Evolutionary conservation across 2,888 invertebrate species (phyloP), one percentile per base, ranked within the genome.

Genomic region (Dascillus cervinus): DNA sequence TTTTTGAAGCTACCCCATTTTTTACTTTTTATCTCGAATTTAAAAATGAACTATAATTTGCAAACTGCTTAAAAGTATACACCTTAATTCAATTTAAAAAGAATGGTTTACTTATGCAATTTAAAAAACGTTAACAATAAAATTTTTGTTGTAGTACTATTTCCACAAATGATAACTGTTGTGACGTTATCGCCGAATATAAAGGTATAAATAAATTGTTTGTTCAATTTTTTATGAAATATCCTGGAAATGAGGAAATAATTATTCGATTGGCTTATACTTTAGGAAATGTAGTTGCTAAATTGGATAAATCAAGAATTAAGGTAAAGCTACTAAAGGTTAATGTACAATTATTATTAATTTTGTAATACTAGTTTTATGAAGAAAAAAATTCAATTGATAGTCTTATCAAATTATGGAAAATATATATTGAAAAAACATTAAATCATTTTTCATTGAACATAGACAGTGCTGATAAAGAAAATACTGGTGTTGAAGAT

Each of bases 211-310:
- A 77, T 46, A 65, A 66, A 28, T 70, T 75, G 13, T 66, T 82
- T 44, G 58, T 82, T 19, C 67, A 69, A 22, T 66, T 82, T 34
- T 71, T 84, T 37, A 72, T 75, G 20, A 77, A 76, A 53, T 81
- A 82, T 58, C 72, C 77, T 2, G 71, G 77, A 28, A 74, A 79
- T 48, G 77, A 82, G 40, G 79, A 83, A 44, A 75, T 85, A 29
- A 73, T 82, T 29, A 81, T 86, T 28, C 71, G 89, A 2, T 69
- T 89, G 29, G 80, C 85, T 2, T 90, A 88, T 61, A 83, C 85
- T 39, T 69, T 90, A 22, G 89, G 90, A 11, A 90, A 90, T 59
- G 77, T 89, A 63, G 80, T 88, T 53, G 85, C 88, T 11, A 79
- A 79, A 46, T 78, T 79, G 50, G 82, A 87, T 37, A 70, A 71